phyloP scores from a whole-genome alignment of 1,140 invertebrate genomes.

The Caligus rogercresseyi region DNA sequence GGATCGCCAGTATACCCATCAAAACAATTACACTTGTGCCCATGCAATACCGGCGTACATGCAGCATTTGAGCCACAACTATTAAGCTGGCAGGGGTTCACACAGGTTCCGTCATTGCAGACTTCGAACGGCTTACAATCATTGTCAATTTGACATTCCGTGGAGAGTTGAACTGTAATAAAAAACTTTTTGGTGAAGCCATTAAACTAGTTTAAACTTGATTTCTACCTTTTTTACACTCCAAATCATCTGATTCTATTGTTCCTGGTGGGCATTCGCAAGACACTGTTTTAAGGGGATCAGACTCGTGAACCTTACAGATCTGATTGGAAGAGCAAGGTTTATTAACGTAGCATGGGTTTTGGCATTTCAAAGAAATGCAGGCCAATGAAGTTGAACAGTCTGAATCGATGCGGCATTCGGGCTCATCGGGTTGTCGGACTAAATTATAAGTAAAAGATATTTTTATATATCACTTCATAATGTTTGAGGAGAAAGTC shows the following conservation, averaged over 20 bases:
- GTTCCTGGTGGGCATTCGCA: background rate
- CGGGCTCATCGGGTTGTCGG: conserved; percentile 25
- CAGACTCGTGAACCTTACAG: background rate
- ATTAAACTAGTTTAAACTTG: background rate
- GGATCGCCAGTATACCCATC: conserved; percentile 22
- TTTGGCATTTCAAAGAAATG: conserved; percentile 40
- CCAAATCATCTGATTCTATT: background rate
- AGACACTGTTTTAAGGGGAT: background rate
- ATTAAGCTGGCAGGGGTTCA: background rate
- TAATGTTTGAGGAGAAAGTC: background rate
- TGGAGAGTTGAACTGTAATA: background rate
- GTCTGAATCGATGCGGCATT: conserved; percentile 49
- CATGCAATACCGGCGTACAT: conserved; percentile 26
- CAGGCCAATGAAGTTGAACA: conserved; percentile 42
- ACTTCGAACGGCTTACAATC: conserved; percentile 38
- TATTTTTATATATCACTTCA: background rate
- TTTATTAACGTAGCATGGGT: conserved; percentile 38
- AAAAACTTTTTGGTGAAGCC: background rate
- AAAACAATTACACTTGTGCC: conserved; percentile 49
- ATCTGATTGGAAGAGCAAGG: conserved; percentile 6
- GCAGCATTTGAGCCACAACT: conserved; percentile 27
- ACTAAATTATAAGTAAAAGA: background rate
- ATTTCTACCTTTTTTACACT: conserved; percentile 1
- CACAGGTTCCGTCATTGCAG: background rate
- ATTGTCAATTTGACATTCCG: conserved; percentile 48